These are phyloP conservation scores for Polydrusus pterygomalis DNA, from an alignment of 2,888 invertebrate species.

Conservation along the genomic window DNA sequence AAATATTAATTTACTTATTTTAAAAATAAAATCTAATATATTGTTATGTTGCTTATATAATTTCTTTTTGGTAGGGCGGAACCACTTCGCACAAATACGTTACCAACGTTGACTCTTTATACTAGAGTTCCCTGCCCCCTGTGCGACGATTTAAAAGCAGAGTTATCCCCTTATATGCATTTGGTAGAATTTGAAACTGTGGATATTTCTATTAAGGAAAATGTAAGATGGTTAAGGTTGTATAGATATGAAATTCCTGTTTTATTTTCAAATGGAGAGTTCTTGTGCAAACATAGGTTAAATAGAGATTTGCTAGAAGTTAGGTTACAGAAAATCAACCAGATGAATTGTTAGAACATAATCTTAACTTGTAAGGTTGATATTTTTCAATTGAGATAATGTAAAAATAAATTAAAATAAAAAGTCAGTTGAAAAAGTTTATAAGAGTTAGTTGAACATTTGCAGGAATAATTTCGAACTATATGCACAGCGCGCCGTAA, in stretches of 20 bases:
- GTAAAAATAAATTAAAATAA: too few relatives aligned
- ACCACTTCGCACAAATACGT: slow-evolving; percentile 15
- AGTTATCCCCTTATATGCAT: slow-evolving; percentile 76
- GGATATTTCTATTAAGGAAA: slow-evolving; percentile 84
- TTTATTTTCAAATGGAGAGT: slow-evolving; percentile 87
- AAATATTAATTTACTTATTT: not conserved
- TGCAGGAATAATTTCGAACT: too few relatives aligned
- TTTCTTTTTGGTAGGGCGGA: slow-evolving; percentile 37
- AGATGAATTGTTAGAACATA: not conserved
- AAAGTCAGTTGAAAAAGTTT: too few relatives aligned
- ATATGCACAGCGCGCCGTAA: too few relatives aligned
- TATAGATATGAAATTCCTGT: slow-evolving; percentile 93
- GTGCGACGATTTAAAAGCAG: slow-evolving; percentile 85
- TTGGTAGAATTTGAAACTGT: slow-evolving; percentile 82
- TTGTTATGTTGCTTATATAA: not conserved
- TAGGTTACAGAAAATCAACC: slow-evolving; percentile 53
- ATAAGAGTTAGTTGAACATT: too few relatives aligned
- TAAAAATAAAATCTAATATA: slow-evolving; percentile 16
- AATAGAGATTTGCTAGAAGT: slow-evolving; percentile 74
- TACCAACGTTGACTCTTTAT: slow-evolving; percentile 83
- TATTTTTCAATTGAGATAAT: too few relatives aligned
- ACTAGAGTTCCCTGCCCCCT: slow-evolving; percentile 88
- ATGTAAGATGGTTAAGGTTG: slow-evolving; percentile 81
- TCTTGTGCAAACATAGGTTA: slow-evolving; percentile 85
- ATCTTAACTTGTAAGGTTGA: too few relatives aligned